Conservation (phyloP, 1,140 invertebrate species). For the Gryon sp. region DNA sequence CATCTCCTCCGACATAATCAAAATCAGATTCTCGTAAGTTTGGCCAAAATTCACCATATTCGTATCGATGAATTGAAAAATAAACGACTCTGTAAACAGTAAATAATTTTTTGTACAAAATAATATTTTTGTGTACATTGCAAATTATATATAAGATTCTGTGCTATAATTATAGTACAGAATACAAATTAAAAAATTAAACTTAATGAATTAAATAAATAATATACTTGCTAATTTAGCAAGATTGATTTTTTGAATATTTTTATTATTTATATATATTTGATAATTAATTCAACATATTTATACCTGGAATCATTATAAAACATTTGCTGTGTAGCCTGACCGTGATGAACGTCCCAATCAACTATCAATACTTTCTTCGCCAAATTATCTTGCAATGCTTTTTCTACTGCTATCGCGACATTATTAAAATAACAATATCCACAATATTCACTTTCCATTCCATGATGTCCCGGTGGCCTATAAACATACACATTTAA, state of each 20-base stretch:
- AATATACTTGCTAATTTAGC: constrained; percentile 6
- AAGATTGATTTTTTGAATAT: not conserved
- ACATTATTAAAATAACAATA: constrained; percentile 99
- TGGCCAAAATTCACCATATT: constrained; percentile 96
- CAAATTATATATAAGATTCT: no score
- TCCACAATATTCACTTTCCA: constrained; percentile 91
- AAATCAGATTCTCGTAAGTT: constrained; percentile 93
- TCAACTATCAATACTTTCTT: constrained; percentile 94
- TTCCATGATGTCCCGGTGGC: constrained; percentile 98
- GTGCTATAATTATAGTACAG: no score
- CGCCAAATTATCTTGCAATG: constrained; percentile 82
- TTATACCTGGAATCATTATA: constrained; percentile 94
- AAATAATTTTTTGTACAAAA: no score
- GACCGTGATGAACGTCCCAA: constrained; percentile 98
- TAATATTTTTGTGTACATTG: no score
- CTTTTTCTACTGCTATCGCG: constrained; percentile 92
- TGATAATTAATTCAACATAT: no score
- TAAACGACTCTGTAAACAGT: constrained; percentile 89
- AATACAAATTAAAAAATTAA: no score
- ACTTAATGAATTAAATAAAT: constrained; percentile 57
- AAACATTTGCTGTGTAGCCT: constrained; percentile 97
- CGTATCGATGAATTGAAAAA: constrained; percentile 98
- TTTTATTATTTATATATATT: not conserved
- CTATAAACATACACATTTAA: constrained; percentile 79
- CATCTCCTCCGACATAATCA: constrained; percentile 87